Evolutionary conservation across 2,797 vertebrate species (phyloP).

Genomic region (Apogon hyalosoma): DNA sequence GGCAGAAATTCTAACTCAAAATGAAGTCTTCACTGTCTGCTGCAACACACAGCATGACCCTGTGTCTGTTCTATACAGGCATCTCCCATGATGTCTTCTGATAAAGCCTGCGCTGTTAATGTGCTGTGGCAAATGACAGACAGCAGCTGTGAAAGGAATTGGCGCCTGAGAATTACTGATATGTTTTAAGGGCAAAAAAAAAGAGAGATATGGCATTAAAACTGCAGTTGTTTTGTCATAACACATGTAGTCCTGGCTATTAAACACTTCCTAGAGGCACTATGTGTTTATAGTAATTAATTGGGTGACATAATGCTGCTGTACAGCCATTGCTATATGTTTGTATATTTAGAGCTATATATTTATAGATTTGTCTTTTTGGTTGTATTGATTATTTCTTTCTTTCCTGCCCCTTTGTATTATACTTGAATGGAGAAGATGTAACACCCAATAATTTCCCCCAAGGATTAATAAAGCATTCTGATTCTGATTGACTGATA

Average conservation of each 20-base stretch:
- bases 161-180: constrained; percentile 24
- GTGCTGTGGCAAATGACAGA: constrained; percentile 50
- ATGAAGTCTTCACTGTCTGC: constrained; percentile 26
- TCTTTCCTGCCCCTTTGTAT: too few species aligned
- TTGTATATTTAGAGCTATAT: too few species aligned
- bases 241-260: constrained; percentile 7
- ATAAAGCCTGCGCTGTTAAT: constrained; percentile 29
- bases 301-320: constrained; percentile 5
- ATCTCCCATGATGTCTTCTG: constrained; percentile 16
- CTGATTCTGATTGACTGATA: not conserved
- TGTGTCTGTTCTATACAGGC: constrained; percentile 4
- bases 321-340: too few species aligned
- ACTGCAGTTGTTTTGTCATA: constrained; percentile 7
- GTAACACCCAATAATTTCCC: too few species aligned
- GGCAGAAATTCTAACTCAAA: constrained; percentile 24
- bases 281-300: constrained; percentile 9
- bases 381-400: too few species aligned
- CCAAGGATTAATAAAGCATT: too few species aligned
- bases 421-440: too few species aligned
- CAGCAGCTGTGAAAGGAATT: constrained; percentile 31
- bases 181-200: constrained; percentile 31
- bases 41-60: constrained; percentile 16
- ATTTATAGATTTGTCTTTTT: too few species aligned
- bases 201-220: constrained; percentile 19
- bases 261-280: constrained; percentile 1